A percentile compares a stretch with the other conserved stretches of the same genome.
Conservation (phyloP, 2,113 vertebrate species). For the Pyrgilauda ruficollis region DNA sequence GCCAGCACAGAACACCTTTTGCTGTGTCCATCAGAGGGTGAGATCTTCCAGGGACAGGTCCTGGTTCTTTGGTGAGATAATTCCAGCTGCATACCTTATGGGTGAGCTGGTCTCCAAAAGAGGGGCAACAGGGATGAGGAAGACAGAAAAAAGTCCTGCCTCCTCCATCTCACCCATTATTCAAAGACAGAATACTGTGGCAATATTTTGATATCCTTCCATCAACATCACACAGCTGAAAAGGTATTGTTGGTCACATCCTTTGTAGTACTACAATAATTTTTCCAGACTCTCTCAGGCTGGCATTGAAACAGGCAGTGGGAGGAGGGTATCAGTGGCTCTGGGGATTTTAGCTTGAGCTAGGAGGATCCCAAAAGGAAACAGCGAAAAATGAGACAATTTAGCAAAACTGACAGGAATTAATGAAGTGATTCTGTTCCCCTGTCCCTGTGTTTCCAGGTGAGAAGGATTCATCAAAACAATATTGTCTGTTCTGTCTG, state of each 20-base stretch:
- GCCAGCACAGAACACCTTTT: background rate
- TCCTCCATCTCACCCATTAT: background rate
- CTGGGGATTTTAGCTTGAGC: background rate
- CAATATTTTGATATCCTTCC: background rate
- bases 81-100: background rate
- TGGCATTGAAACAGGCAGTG: background rate
- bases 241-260: background rate
- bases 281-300: background rate
- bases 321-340: background rate
- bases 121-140: background rate
- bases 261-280: background rate
- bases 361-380: background rate
- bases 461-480: background rate
- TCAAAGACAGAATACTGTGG: background rate
- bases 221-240: background rate
- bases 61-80: background rate
- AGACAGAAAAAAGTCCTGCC: background rate
- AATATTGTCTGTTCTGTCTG: background rate
- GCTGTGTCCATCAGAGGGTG: background rate
- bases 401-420: slow-evolving; percentile 22
- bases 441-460: background rate
- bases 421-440: slow-evolving; percentile 9
- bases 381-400: slow-evolving; percentile 12
- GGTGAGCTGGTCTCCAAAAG: background rate
- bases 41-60: background rate